Base-by-base conservation (phyloP, 2,113 vertebrate genomes). In the Anarrhichthys ocellatus region DNA sequence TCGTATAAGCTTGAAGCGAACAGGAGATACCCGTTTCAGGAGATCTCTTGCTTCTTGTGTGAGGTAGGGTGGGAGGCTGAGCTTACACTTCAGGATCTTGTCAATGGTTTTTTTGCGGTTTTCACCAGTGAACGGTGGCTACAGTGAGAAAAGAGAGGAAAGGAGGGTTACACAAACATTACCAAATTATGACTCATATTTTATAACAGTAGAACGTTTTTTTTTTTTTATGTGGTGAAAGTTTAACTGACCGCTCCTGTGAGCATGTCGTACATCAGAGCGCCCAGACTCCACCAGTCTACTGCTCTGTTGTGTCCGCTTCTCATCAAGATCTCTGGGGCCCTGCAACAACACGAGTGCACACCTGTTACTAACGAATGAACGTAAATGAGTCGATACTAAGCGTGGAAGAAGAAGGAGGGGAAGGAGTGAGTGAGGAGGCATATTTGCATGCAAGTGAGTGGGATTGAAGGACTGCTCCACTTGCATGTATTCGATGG, bases 261-360 rank as follows among this genome's bases (percentile, higher is more conserved):
- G 94, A 99, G 96, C 98, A 99, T 99, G 96, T 99, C 98, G 91
- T 99, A 99, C 97, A 99, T 99, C 94, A 99, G 95, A 80, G 98
- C 98, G 87, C 98, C 98, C 94, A 99, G 95, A 96, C 98, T 99
- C 98, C 98, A 99, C 98, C 98, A 99, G 94, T 99, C 98, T 90
- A 99, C 98, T 5, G 98, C 98, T 91, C 98, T 95, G 90, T 99
- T 99, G 94, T 99, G 98, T 87, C 98, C 98, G 13, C 98, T 99
- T 92, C 98, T 96, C 97, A 98, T 99, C 91, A 99, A 89, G 93
- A 99, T 99, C 95, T 99, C 98, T 78, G 98, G 98, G 76, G 98
- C 98, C 98, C 98, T 99, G 86, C 1, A 71, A 87, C n/a, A 36
- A 68, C 0, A 6, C 0, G 2, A 74, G 40, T 0, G 18, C 58